A percentile compares a stretch with the other conserved stretches of the same genome.
phyloP scores from a whole-genome alignment of 2,888 invertebrate genomes.

The Phlogophora meticulosa region DNA sequence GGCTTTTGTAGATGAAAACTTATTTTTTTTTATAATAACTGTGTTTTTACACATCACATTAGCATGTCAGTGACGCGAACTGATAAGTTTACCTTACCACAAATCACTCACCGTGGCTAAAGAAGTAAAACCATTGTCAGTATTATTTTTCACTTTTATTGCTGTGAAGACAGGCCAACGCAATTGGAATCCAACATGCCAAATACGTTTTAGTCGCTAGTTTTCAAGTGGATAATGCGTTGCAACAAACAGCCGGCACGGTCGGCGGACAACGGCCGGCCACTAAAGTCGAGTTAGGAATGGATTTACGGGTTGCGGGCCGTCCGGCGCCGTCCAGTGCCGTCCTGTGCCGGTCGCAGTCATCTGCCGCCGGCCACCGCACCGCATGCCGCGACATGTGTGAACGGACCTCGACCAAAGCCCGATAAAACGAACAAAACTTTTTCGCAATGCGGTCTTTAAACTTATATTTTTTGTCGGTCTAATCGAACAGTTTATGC shows the following conservation, averaged over 20 bases:
- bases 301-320: slow-evolving; percentile 83
- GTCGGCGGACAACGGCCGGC: slow-evolving; percentile 70
- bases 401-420: slow-evolving; percentile 75
- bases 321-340: slow-evolving; percentile 58
- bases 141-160: slow-evolving; percentile 34
- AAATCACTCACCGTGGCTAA: too few species aligned
- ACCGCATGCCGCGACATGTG: slow-evolving; percentile 83
- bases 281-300: slow-evolving; percentile 86
- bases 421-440: slow-evolving; percentile 82
- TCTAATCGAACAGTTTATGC: slow-evolving; percentile 76
- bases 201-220: slow-evolving; percentile 59
- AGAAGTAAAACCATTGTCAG: neutral
- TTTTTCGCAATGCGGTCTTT: slow-evolving; percentile 88
- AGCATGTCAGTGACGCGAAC: too few species aligned
- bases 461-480: slow-evolving; percentile 80
- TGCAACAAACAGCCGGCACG: slow-evolving; percentile 75
- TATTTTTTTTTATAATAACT: too few species aligned
- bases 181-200: slow-evolving; percentile 45
- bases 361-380: slow-evolving; percentile 63
- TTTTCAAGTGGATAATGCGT: slow-evolving; percentile 77
- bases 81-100: too few species aligned
- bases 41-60: too few species aligned
- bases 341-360: slow-evolving; percentile 54
- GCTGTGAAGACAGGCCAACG: slow-evolving; percentile 37
- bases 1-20: too few species aligned